Base-by-base conservation (phyloP, 1,140 invertebrate species). In the Drosophila nannoptera region DNA sequence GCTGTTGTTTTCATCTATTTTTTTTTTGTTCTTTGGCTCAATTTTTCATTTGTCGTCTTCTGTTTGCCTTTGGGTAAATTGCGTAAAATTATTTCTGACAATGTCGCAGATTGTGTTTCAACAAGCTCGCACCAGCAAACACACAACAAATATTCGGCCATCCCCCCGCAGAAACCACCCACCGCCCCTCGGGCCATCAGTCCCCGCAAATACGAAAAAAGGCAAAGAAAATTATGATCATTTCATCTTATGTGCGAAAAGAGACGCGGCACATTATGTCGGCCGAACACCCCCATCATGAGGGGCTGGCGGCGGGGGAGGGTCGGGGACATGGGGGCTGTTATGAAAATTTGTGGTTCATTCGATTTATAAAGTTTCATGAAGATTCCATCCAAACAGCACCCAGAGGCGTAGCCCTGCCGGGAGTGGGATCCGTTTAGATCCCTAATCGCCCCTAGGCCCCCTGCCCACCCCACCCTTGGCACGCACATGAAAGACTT, bases 101-200 rank as follows among this genome's bases (percentile, higher is more conserved):
- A 73, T 83, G 82, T 84, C 81, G 60, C 77, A 84, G 80, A 84
- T 84, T 77, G 65, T 86, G 80, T 84, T 84, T 84, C 81, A 84
- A 52, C 63, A 69, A 58, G 48, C 16, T 50, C 22, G 53, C 69
- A 46, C 59, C 40, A 58, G 35, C 38, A 14, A 58, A 58, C n/a
- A 38, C 38, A 60, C 38, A 49, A 14, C 42, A 49, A 32, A 22
- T 22, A 22, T 22, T 22, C 22, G 22, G 22, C 22, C 22, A 1
- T 3, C 22, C 22, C 22, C 22, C 22, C 22, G 1, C 22, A 22
- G 22, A 22, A 22, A 22, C 22, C 22, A 22, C 22, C 22, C 1
- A 22, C 22, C 22, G 22, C 22, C 22, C 22, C 22, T 3, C 22
- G 1, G 22, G 22, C 22, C 22, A 22, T 22, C 22, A 22, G 1